phyloP scores from a whole-genome alignment of 1,140 invertebrate species.

The Arctopsyche grandis region DNA sequence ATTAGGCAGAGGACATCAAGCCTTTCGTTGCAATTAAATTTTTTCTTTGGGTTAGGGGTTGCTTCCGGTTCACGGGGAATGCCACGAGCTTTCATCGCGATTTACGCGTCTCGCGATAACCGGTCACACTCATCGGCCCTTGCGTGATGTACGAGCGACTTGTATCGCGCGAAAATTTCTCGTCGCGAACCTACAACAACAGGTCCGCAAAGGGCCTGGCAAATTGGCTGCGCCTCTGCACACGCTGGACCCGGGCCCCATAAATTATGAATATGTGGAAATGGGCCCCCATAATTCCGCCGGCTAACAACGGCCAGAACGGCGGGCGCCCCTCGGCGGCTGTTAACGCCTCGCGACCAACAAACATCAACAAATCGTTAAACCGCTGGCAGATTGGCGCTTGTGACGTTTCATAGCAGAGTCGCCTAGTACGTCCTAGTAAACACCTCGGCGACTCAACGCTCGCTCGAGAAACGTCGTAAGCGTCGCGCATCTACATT shows the following conservation, averaged over 20 bases:
- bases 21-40: neutral
- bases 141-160: conserved; percentile 3
- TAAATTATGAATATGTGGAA: conserved; percentile 46
- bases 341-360: conserved; percentile 32
- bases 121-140: neutral
- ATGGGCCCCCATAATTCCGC: conserved; percentile 34
- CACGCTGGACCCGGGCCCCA: neutral
- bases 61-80: no score
- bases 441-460: neutral
- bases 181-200: conserved; percentile 4
- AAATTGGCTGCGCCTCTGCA: neutral
- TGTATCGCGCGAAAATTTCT: conserved; percentile 12
- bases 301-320: conserved; percentile 42
- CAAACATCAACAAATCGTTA: conserved; percentile 52
- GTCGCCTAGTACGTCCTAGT: neutral
- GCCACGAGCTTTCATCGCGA: no score
- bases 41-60: neutral
- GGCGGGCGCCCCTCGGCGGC: conserved; percentile 42
- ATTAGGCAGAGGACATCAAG: no score
- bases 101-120: neutral
- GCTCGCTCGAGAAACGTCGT: neutral
- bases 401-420: conserved; percentile 21
- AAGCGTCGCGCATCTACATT: neutral
- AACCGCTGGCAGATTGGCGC: neutral
- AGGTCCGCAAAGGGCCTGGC: conserved; percentile 2